Percentiles rank a stretch among this genome's conserved stretches.
Evolutionary conservation across 2,888 invertebrate genomes (phyloP).

Genomic region (Orchesellides sinensis): DNA sequence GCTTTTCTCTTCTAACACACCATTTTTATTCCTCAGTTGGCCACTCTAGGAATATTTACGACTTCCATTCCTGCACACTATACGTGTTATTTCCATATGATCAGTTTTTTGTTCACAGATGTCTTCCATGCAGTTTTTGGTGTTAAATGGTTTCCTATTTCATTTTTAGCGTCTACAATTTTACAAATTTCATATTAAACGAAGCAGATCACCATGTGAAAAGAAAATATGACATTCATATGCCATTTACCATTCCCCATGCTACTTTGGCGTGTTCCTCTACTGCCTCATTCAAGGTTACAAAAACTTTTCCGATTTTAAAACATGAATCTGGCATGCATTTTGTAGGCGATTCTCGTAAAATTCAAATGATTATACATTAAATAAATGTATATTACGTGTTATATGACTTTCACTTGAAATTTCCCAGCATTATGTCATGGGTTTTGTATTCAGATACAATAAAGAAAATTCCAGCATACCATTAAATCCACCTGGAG

Average conservation of each 20-base stretch:
- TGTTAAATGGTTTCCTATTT: background rate
- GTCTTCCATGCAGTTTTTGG: background rate
- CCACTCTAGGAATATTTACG: slow-evolving; percentile 15
- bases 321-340: too few species aligned
- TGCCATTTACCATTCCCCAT: background rate
- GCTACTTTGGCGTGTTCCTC: background rate
- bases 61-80: background rate
- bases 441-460: too few species aligned
- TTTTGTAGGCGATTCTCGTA: too few species aligned
- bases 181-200: background rate
- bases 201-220: background rate
- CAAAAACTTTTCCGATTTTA: too few species aligned
- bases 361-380: too few species aligned
- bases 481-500: slow-evolving; percentile 62
- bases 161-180: background rate
- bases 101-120: background rate
- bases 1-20: too few species aligned
- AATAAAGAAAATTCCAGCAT: background rate
- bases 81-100: background rate
- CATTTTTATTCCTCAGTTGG: slow-evolving; percentile 1
- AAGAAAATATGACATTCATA: background rate
- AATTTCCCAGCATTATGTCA: background rate
- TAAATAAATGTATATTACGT: background rate
- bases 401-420: background rate
- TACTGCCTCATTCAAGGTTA: too few species aligned